Evolutionary conservation across 2,113 vertebrate genomes (phyloP), one percentile per base, ranked within the genome.

Genomic region (Picathartes gymnocephalus): DNA sequence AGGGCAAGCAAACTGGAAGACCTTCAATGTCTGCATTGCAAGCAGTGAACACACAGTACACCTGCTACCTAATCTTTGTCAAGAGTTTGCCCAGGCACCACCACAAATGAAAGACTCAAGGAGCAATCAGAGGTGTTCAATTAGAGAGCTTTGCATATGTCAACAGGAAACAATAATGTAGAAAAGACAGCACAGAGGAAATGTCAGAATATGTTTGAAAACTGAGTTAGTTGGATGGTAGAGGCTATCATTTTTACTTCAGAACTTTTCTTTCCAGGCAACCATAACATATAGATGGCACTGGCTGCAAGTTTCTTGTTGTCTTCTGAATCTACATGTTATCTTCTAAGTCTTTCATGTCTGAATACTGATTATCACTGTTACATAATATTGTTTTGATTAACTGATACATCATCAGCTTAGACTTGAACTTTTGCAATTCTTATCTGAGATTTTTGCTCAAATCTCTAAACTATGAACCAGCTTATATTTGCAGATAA

Each of bases 11-110:
- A 57, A 50, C 53, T 61, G 37, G 31, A 83, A 77, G 54, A 53
- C 9, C 2, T 60, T 42, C 0, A 6, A 40, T 35, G 40, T 91
- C 33, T 60, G 4, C 0, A 0, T 47, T 50, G 33, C 70, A 91
- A 74, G 47, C 35, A 79, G 56, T 54, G 65, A 44, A 68, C 35
- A 56, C 39, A 42, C 35, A 54, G 25, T 47, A 33, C 42, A 44
- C 30, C 30, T 92, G 50, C 56, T 54, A 6, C 9, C 10, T 82
- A 28, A 69, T 48, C 57, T 86, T 84, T 81, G 54, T 61, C 80
- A 70, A 42, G 12, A 15, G 51, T 86, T 93, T 73, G 13, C 45
- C 56, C 31, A 62, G 65, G 8, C 21, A 50, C 68, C 22, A 16
- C 28, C 15, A 22, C 13, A 47, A 83, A 58, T 66, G 10, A 45